Evolutionary conservation across 2,113 vertebrate species (phyloP).

Genomic region (Cyprinodon variegatus): DNA sequence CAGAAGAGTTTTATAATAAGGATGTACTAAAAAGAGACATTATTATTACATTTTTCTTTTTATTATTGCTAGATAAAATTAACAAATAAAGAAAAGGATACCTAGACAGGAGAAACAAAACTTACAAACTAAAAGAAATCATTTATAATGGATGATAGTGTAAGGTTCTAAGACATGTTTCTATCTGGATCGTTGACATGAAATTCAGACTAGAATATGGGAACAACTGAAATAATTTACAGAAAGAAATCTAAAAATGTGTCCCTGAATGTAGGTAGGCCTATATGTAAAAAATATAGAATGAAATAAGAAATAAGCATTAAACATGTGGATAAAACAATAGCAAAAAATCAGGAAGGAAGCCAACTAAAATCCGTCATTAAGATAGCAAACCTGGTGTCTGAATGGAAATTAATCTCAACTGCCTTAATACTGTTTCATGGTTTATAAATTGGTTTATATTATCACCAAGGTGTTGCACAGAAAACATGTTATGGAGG

Average conservation of each 20-base stretch:
- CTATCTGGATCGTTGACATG: background rate
- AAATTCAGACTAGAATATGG: background rate
- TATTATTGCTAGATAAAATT: background rate
- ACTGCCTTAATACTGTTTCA: background rate
- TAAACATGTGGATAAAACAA: background rate
- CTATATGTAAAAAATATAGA: too few relatives aligned
- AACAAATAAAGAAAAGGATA: background rate
- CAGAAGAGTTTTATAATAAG: background rate
- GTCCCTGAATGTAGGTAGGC: too few relatives aligned
- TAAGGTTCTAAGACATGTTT: background rate
- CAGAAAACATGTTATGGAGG: too few relatives aligned
- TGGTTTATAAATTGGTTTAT: too few relatives aligned
- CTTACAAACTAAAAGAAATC: background rate
- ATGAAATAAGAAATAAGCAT: too few relatives aligned
- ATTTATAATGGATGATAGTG: background rate
- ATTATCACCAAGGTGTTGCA: too few relatives aligned
- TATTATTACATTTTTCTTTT: background rate
- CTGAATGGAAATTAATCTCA: background rate
- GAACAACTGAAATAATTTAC: background rate
- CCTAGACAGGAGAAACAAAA: background rate
- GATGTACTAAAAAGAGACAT: too few relatives aligned
- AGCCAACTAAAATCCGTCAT: background rate
- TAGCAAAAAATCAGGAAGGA: background rate
- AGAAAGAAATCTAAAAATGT: background rate
- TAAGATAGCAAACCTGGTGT: background rate